Percentiles rank a stretch among this genome's conserved stretches.
Conservation (phyloP, 2,888 invertebrate genomes). For the Scaptomyza reducta region DNA sequence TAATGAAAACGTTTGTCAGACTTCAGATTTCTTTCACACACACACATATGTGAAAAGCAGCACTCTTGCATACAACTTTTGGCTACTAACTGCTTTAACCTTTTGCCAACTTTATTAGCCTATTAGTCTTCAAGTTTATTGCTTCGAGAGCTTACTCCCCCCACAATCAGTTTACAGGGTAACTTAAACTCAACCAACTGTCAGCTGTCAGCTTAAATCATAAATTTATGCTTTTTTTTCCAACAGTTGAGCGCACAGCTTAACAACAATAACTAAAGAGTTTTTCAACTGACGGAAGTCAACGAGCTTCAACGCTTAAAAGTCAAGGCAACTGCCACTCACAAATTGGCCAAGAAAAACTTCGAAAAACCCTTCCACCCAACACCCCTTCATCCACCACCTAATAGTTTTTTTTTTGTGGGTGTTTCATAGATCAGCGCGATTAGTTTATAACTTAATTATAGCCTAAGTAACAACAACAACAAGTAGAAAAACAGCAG, state of each 20-base stretch:
- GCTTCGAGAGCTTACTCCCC: not conserved
- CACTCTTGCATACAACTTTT: constrained; percentile 19
- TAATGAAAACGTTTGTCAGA: constrained; percentile 70
- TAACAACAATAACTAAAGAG: constrained; percentile 33
- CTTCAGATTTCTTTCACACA: constrained; percentile 52
- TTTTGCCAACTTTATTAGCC: not conserved
- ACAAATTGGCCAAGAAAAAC: constrained; percentile 14
- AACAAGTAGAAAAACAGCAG: constrained; percentile 8
- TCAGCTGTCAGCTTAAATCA: constrained; percentile 12
- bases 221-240: constrained; percentile 42
- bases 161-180: constrained; percentile 5
- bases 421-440: constrained; percentile 67
- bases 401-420: constrained; percentile 30
- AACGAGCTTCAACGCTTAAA: constrained; percentile 22
- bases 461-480: constrained; percentile 65
- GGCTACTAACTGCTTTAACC: too few relatives aligned
- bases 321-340: constrained; percentile 49
- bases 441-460: constrained; percentile 77
- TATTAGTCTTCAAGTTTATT: not conserved
- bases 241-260: constrained; percentile 47
- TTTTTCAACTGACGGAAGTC: constrained; percentile 51
- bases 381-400: not conserved
- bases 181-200: constrained; percentile 4
- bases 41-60: too few relatives aligned
- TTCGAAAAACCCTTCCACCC: not conserved